Evolutionary conservation across 2,113 vertebrate species (phyloP).

Genomic region (Microtus richardsoni): DNA sequence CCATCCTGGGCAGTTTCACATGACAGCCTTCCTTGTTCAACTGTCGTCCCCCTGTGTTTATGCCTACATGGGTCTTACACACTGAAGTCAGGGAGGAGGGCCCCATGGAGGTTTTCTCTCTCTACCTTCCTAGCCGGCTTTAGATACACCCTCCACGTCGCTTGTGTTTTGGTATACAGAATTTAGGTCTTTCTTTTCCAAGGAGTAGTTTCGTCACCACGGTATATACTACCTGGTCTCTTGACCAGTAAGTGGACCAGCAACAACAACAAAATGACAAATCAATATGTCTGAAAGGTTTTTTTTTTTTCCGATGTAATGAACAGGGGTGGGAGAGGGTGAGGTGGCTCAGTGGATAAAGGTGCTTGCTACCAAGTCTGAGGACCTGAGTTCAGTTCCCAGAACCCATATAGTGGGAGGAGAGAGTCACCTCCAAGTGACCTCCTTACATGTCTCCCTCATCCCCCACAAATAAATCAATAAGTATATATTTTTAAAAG

Average conservation of each 20-base stretch:
- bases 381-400: neutral
- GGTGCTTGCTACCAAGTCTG: neutral
- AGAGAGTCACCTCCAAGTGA: neutral
- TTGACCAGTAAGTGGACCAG: neutral
- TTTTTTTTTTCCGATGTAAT: neutral
- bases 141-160: neutral
- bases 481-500: neutral
- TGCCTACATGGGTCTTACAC: neutral
- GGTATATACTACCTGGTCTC: neutral
- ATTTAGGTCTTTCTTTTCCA: slow-evolving; percentile 10
- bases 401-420: neutral
- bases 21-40: slow-evolving; percentile 58
- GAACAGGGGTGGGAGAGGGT: neutral
- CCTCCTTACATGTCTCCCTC: neutral
- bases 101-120: neutral
- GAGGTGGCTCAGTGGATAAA: neutral
- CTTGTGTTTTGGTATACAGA: neutral
- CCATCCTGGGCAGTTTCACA: slow-evolving; percentile 13
- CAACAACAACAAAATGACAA: neutral
- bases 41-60: slow-evolving; percentile 60
- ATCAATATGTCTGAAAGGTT: neutral
- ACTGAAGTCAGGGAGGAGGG: slow-evolving; percentile 9
- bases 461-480: neutral
- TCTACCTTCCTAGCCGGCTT: neutral
- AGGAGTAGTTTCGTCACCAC: slow-evolving; percentile 12